Base-by-base conservation (phyloP, 2,113 vertebrate species). In the Piprites chloris region DNA sequence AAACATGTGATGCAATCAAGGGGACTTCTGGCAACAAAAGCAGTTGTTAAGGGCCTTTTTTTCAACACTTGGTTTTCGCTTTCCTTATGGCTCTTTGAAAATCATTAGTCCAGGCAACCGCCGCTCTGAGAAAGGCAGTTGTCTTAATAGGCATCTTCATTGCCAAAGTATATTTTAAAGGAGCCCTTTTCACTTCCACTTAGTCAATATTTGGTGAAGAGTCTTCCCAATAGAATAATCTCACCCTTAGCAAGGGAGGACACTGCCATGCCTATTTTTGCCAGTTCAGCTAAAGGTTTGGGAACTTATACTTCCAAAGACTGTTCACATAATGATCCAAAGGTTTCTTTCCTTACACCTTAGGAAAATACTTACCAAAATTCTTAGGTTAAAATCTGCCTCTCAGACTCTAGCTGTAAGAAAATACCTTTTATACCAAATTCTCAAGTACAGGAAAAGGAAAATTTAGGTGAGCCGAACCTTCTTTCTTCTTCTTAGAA, bases 21-120 rank as follows among this genome's bases (percentile, higher is more conserved):
- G 95, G 96, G 96, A 47, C 21, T 85, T 69, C 68, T 85, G 41
- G 91, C 81, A 96, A 91, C 94, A 95, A 96, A 93, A 94, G 86
- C 97, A 97, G 95, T 81, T 97, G 95, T 58, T 80, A 59, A 79
- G 44, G 89, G 77, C 69, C 47, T 95, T 94, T 94, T 85, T 69
- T 78, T 89, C 93, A 96, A 46, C 79, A 80, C 69, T 91, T 71
- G 79, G 94, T 96, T 94, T 96, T 50, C 81, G 87, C 78, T 87
- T 96, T 80, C 47, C 79, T 88, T 93, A 73, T 27, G 37, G 79
- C 85, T 55, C 41, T 93, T 85, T 93, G 90, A 93, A 97, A 73
- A 87, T 90, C 69, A 76, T 95, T 93, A 93, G 73, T 50, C 52
- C 55, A 58, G 58, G 47, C 30, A 73, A 88, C 24, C 77, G 55